Evolutionary conservation across 2,888 invertebrate species (phyloP).

Genomic region (Arctia plantaginis): DNA sequence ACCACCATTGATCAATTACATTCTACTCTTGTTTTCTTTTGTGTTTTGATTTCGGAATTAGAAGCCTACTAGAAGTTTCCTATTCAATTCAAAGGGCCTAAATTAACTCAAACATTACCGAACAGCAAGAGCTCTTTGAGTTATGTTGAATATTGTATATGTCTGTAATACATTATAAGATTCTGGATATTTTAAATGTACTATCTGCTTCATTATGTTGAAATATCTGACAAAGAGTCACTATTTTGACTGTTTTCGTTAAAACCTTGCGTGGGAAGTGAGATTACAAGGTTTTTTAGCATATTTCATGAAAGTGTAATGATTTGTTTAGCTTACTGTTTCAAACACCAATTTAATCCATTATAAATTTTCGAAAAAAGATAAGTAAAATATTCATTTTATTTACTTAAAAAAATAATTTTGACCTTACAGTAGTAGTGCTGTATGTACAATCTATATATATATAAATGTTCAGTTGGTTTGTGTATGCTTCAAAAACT

Average conservation of each 20-base stretch:
- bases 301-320: neutral
- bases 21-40: constrained; percentile 12
- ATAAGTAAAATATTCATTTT: neutral
- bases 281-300: constrained; percentile 7
- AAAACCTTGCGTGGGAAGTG: constrained; percentile 34
- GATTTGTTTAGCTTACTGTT: too few relatives aligned
- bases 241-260: constrained; percentile 24
- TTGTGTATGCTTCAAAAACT: too few relatives aligned
- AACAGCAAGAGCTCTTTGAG: constrained; percentile 6
- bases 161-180: neutral
- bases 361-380: neutral
- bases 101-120: constrained; percentile 12
- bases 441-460: too few relatives aligned
- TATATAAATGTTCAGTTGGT: too few relatives aligned
- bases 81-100: constrained; percentile 11
- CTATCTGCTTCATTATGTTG: constrained; percentile 11
- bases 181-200: neutral
- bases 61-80: neutral
- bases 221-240: constrained; percentile 23
- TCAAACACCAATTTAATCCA: too few relatives aligned
- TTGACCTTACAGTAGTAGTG: neutral
- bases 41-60: constrained; percentile 10
- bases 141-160: constrained; percentile 1
- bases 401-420: neutral
- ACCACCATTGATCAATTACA: constrained; percentile 15